Evolutionary conservation across 2,113 vertebrate species (phyloP).

Genomic region (Loxodonta africana): DNA sequence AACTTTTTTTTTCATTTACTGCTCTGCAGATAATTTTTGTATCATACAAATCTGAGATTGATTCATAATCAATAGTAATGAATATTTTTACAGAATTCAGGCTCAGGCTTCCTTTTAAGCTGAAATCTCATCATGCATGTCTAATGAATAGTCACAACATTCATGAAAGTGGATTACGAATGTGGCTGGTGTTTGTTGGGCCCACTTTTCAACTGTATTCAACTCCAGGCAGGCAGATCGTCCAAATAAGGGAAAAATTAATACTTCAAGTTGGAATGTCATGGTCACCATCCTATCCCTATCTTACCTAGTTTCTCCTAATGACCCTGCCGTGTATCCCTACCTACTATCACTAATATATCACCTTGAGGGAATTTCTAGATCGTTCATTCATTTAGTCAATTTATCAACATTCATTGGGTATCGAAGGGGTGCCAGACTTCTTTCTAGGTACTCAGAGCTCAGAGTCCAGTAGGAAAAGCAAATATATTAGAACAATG

Average conservation of each 20-base stretch:
- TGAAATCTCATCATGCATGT: neutral
- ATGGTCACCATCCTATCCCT: neutral
- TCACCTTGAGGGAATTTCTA: neutral
- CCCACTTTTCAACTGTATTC: neutral
- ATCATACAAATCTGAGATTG: slow-evolving; percentile 41
- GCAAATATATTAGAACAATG: neutral
- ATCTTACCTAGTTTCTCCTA: neutral
- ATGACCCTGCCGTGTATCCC: neutral
- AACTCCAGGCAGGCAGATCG: neutral
- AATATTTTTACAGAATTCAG: slow-evolving; percentile 51
- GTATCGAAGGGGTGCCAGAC: neutral
- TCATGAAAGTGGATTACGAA: slow-evolving; percentile 13
- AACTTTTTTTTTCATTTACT: slow-evolving; percentile 39
- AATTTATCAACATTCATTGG: neutral
- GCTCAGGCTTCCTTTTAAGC: neutral
- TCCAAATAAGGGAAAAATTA: neutral
- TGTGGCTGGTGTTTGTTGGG: neutral
- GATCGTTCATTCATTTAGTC: neutral
- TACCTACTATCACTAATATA: neutral
- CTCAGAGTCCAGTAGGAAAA: neutral
- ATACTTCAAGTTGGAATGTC: neutral
- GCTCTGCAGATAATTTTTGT: slow-evolving; percentile 6
- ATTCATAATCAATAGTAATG: slow-evolving; percentile 56
- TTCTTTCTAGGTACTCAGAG: neutral
- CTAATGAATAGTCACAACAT: neutral